Evolutionary conservation across 1,140 invertebrate genomes (phyloP), one percentile per base, ranked within the genome.

Genomic region (Zaprionus africanus): DNA sequence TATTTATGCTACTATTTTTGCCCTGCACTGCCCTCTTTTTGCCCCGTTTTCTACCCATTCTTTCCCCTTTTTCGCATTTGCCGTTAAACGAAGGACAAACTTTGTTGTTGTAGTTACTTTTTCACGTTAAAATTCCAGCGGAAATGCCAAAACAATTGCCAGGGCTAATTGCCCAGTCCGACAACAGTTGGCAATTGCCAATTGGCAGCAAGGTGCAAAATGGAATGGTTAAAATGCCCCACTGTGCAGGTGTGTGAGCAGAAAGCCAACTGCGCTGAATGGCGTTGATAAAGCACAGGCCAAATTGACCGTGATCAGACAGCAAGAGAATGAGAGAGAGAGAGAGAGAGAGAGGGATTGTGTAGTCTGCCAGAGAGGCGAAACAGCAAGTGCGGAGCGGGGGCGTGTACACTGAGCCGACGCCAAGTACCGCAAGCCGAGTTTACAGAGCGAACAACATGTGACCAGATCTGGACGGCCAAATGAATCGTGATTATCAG

Each of bases 131-230:
- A 76, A 76, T 71, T 76, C 67, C 80, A 87, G 51, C 81, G 84
- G 84, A 87, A 87, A 88, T 87, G 78, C 81, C 84, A 76, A 65
- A 83, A 53, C 77, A 75, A 70, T 76, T 61, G 70, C 49, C 62
- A 46, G 63, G 78, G 64, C 85, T 87, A 87, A 87, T 87, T 87
- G 83, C 76, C 76, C 63, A 54, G 38, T n/a, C 60, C 64, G 66
- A 51, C 51, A 54, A 46, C 58, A 53, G 58, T 34, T 56, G 65
- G 54, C 26, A 22, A 62, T 24, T 51, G 46, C 19, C 46, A 51
- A 51, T 51, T 51, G 46, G 46, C 49, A 49, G 46, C 41, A 46
- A 88, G 78, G 85, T 90, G 85, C 71, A 90, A 84, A 73, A 69
- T 75, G 70, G 65, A 88, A 88, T 72, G 64, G 53, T 53, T 64